Percentiles rank a stretch among this genome's conserved stretches.
These are phyloP conservation scores for Torymus tubicola DNA, from an alignment of 2,888 invertebrate genomes.

Conservation along the genomic window DNA sequence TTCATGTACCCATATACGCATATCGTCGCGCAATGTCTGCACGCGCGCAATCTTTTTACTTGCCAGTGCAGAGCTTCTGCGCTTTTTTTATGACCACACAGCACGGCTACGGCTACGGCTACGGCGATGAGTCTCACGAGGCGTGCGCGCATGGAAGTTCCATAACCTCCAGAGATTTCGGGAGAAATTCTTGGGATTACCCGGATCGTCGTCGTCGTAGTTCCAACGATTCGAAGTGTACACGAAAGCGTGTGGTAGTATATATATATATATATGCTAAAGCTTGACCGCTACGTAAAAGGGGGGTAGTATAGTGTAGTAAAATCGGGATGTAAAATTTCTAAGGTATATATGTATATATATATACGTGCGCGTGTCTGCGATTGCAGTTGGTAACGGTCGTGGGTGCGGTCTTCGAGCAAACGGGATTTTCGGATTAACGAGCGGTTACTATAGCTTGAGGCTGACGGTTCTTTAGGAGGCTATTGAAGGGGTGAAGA, in stretches of 20 bases:
- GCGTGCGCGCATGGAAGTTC: background rate
- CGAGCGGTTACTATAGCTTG: background rate
- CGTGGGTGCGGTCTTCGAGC: background rate
- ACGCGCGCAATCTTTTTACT: too few relatives aligned
- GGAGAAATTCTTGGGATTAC: slow-evolving; percentile 37
- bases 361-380: background rate
- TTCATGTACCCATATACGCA: too few relatives aligned
- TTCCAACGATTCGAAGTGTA: background rate
- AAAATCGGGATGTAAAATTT: slow-evolving; percentile 15
- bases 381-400: background rate
- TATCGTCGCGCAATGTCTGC: too few relatives aligned
- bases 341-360: background rate
- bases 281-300: background rate
- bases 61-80: too few relatives aligned
- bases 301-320: background rate
- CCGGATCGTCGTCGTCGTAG: slow-evolving; percentile 1
- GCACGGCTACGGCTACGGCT: too few relatives aligned
- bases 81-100: too few relatives aligned
- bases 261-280: background rate
- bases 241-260: too few relatives aligned
- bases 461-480: too few relatives aligned
- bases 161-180: slow-evolving; percentile 4
- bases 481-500: too few relatives aligned
- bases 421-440: slow-evolving; percentile 37
- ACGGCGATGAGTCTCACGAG: background rate